Evolutionary conservation across 64 coral and sea anemone genomes (phyloP), one percentile per base, ranked within the genome.

Genomic region (Montipora capricornis): DNA sequence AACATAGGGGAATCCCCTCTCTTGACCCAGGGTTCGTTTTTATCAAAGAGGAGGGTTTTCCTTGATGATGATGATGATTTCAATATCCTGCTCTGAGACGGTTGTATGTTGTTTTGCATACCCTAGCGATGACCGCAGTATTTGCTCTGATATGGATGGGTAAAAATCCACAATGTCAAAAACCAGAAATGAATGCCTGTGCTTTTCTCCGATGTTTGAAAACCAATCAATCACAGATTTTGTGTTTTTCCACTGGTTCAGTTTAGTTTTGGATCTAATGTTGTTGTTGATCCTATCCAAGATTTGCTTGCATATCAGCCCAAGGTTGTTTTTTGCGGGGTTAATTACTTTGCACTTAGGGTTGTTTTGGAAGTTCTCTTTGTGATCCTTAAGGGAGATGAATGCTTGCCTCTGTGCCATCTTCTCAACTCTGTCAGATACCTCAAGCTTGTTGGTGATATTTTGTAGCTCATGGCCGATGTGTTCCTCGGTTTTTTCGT

Each of bases 151-250:
- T 29, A 29, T 29, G 29, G 29, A 29, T 29, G 29, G 29, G 29
- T 29, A 29, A 29, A 29, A 29, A 29, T 29, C 29, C 29, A 29
- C 29, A 29, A 29, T 29, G 29, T 29, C 29, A 29, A 29, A 29
- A 29, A 29, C 29, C 29, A 29, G 29, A 29, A 29, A 29, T 29
- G 29, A 29, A 29, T 29, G 29, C 4, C 17, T 77, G n/a, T 69
- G 20, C 82, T 95, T 90, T 81, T 94, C 78, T 80, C 73, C 26
- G 17, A 94, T 88, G 49, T 66, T 61, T 58, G 67, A 82, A 76
- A 94, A 94, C 84, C 82, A 87, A 37, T 93, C 57, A 45, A 92
- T 85, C 2, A 86, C 90, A 61, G 82, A 48, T 86, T 93, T 77
- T 78, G 90, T 84, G 29, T 29, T 29, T 1, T 29, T 29, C 29